Evolutionary conservation across 2,888 invertebrate species (phyloP), one percentile per base, ranked within the genome.

Genomic region (Harpalus rubripes): DNA sequence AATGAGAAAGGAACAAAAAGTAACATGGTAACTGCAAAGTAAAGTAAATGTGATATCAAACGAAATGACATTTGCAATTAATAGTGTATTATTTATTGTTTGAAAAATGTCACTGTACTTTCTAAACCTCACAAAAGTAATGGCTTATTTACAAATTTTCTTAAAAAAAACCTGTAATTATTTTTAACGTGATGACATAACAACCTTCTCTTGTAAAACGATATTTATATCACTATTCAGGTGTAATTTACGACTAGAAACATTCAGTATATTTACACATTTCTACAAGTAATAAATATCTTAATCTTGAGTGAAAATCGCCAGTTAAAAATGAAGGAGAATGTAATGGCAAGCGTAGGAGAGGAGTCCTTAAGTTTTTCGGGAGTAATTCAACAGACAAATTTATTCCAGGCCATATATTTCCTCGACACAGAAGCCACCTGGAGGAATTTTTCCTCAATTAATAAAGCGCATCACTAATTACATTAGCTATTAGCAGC

Each of bases 401-500:
- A 83, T 83, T 59, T 83, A 74, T 83, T 83, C 83, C 83, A 83
- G 61, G 18, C 83, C 59, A 83, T 83, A 83, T 74, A 83, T 83
- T 83, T 83, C 41, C 74, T 18, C 18, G 44, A 87, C 88, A 87
- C 85, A 87, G 87, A 89, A 89, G 89, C 89, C 89, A 89, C 89
- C 90, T 89, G 89, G 88, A 87, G 88, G 59, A 89, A 89, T 89
- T 90, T 89, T 90, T 90, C 88, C 87, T 88, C 89, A 88, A 90
- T 89, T 90, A 89, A 89, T 90, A 89, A 89, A 89, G 88, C 87
- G 88, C 87, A 88, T 88, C 89, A 87, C 89, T 90, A 90, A 90
- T 90, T 90, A 90, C 90, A 89, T 89, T 89, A 88, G 90, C 89
- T 89, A 90, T 90, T 90, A 90, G 90, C 89, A 87, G 88, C 87